Conservation (phyloP, 2,888 invertebrate species). For the Apamea monoglypha region DNA sequence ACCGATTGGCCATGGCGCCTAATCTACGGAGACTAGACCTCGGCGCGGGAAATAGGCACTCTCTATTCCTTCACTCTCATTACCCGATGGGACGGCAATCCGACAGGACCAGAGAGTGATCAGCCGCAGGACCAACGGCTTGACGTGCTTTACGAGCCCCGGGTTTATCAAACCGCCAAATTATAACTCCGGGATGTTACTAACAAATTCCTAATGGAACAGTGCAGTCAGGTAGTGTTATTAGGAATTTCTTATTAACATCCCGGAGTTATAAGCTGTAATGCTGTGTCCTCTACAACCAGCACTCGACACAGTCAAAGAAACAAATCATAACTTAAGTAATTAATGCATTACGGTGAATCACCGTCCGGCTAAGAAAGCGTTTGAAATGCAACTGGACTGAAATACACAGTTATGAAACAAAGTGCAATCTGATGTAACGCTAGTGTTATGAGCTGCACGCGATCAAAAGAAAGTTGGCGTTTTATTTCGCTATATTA, state of each 20-base stretch:
- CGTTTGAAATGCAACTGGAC: constrained; percentile 40
- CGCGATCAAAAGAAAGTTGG: constrained; percentile 63
- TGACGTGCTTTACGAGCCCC: background rate
- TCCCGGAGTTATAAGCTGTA: too few species aligned
- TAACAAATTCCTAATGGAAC: background rate
- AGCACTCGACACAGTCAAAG: background rate
- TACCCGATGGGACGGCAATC: background rate
- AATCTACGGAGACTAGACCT: background rate
- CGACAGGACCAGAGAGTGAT: too few species aligned
- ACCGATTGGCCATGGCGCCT: background rate
- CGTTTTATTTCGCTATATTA: constrained; percentile 50
- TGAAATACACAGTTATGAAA: constrained; percentile 54
- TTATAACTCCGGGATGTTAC: background rate
- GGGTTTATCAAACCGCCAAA: background rate
- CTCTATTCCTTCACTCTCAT: background rate
- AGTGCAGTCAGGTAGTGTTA: too few species aligned
- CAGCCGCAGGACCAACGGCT: background rate
- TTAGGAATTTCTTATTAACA: too few species aligned
- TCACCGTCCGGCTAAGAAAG: constrained; percentile 45
- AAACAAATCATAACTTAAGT: background rate
- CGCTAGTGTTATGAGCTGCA: constrained; percentile 39
- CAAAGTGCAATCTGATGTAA: constrained; percentile 43
- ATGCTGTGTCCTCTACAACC: background rate
- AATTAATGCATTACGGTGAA: constrained; percentile 17
- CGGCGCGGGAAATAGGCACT: too few species aligned